Evolutionary conservation across 2,113 vertebrate genomes (phyloP).

Genomic region (Mungos mungo): DNA sequence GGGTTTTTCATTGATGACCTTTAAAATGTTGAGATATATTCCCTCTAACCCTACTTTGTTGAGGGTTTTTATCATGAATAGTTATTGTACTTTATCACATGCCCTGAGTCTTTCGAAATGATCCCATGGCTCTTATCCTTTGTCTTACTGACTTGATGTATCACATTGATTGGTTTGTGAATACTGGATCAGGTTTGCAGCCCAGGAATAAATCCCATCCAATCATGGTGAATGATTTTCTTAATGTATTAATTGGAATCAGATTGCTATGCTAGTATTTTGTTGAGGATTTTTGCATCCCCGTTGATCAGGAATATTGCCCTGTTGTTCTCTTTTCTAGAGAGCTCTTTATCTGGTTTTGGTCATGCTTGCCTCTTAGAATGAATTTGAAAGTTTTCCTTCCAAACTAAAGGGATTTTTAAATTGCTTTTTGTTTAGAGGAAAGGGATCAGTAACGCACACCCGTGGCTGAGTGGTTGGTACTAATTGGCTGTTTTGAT

Average conservation of each 20-base stretch:
- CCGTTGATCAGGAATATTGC: not conserved
- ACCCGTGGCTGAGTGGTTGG: not conserved
- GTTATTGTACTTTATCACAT: not conserved
- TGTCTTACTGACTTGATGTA: not conserved
- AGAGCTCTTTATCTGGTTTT: not conserved
- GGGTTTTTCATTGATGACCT: not conserved
- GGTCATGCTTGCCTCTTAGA: not conserved
- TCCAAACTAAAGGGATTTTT: not conserved
- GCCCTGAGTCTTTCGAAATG: not conserved
- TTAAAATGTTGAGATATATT: not conserved
- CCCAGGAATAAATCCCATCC: not conserved
- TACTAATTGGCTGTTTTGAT: not conserved
- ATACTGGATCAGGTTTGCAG: not conserved
- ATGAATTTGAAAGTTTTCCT: not conserved
- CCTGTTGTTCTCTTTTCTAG: not conserved
- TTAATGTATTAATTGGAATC: not conserved
- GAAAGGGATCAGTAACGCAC: not conserved
- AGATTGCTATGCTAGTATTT: not conserved
- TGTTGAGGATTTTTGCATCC: not conserved
- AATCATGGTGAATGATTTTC: not conserved
- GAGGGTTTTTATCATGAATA: not conserved
- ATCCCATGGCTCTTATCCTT: not conserved
- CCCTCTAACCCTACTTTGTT: not conserved
- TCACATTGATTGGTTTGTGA: not conserved
- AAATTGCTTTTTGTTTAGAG: not conserved